Evolutionary conservation across 2,113 vertebrate genomes (phyloP).

Genomic region (Empidonax traillii): DNA sequence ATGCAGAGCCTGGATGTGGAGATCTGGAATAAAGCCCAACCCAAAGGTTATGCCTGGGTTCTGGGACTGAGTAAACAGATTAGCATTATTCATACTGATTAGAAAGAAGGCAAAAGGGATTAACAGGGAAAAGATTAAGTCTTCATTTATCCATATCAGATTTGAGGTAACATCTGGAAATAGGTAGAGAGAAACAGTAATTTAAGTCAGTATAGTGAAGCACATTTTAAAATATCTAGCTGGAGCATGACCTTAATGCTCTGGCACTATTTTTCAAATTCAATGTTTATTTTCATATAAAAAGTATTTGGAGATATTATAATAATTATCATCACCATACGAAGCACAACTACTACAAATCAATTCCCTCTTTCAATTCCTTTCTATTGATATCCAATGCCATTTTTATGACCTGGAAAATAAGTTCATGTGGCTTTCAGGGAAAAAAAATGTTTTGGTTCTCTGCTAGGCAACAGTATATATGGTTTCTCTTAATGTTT

Average conservation of each 20-base stretch:
- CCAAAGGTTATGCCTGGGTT: background rate
- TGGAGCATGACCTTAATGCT: background rate
- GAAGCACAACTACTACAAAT: background rate
- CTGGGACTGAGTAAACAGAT: background rate
- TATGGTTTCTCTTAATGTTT: background rate
- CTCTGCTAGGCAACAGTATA: slow-evolving; percentile 4
- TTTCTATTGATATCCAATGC: background rate
- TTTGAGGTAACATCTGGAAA: background rate
- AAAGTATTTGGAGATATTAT: background rate
- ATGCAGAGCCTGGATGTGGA: background rate
- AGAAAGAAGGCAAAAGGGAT: slow-evolving; percentile 5
- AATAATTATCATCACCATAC: background rate
- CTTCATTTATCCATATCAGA: background rate
- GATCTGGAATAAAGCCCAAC: background rate
- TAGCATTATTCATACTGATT: background rate
- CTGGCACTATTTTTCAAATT: background rate
- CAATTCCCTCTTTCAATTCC: background rate
- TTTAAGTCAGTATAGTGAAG: background rate
- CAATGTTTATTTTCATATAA: background rate
- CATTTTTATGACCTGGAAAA: slow-evolving; percentile 16
- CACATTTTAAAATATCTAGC: background rate
- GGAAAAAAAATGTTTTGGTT: background rate
- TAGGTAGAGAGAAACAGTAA: background rate
- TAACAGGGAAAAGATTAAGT: background rate
- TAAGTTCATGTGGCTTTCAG: background rate